These are phyloP conservation scores for Chaetophractus vellerosus DNA, from an alignment of 2,797 vertebrate species.

Conservation along the genomic window DNA sequence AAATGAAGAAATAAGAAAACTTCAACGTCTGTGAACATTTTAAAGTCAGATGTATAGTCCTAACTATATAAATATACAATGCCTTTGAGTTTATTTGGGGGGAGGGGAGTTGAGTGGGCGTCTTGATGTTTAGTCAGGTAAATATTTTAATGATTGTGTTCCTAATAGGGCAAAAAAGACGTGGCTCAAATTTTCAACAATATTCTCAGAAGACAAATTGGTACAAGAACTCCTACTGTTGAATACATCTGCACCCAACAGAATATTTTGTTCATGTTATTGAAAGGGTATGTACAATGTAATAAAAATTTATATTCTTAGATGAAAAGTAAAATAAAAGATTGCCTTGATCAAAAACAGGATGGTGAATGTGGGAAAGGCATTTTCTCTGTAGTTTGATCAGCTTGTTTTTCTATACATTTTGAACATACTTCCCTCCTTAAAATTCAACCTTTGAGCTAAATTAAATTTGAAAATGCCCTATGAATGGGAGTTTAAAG, in stretches of 20 bases:
- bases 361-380: constrained; percentile 44
- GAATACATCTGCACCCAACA: constrained; percentile 99
- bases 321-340: constrained; percentile 69
- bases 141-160: constrained; percentile 84
- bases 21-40: constrained; percentile 31
- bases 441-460: constrained; percentile 13
- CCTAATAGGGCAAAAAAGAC: constrained; percentile 97
- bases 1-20: constrained; percentile 49
- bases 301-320: constrained; percentile 62
- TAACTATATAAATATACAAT: constrained; percentile 61
- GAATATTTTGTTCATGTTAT: constrained; percentile 98
- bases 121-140: constrained; percentile 76
- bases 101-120: constrained; percentile 64
- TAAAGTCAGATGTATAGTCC: constrained; percentile 61
- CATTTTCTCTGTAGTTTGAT: constrained; percentile 57
- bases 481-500: background rate
- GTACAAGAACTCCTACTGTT: constrained; percentile 98
- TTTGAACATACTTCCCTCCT: constrained; percentile 45
- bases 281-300: constrained; percentile 95
- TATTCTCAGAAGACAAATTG: constrained; percentile 98
- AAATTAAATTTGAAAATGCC: constrained; percentile 20
- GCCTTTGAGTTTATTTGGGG: constrained; percentile 64
- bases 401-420: background rate
- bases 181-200: constrained; percentile 99
- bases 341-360: constrained; percentile 59